Evolutionary conservation across 2,888 invertebrate species (phyloP).

Genomic region (Corbicula japonica): DNA sequence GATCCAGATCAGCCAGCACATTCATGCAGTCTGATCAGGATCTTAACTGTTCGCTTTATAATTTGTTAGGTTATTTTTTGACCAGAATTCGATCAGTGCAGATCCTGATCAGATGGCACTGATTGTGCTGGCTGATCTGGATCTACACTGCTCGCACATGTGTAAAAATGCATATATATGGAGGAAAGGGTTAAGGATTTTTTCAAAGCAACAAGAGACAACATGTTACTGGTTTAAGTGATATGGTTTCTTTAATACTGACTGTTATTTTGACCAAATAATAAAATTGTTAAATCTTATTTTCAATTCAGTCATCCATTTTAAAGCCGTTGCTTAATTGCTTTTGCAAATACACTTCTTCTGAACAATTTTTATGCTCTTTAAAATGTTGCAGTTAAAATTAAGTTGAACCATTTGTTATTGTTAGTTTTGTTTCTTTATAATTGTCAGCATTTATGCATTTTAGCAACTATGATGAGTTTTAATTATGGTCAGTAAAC

Average conservation of each 20-base stretch:
- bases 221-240: background rate
- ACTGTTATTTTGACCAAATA: background rate
- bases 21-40: no score
- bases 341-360: background rate
- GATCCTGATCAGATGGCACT: no score
- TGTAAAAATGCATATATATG: background rate
- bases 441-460: background rate
- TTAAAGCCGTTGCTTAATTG: background rate
- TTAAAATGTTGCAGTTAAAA: background rate
- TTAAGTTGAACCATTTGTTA: background rate
- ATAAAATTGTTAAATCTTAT: background rate
- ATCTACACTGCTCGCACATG: background rate
- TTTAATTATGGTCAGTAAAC: background rate
- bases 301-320: background rate
- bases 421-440: background rate
- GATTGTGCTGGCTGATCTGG: no score
- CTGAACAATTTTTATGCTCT: background rate
- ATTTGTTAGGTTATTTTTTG: no score
- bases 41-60: no score
- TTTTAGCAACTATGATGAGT: background rate
- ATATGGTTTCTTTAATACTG: background rate
- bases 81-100: no score
- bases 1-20: no score
- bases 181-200: background rate
- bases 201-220: background rate